Base-by-base conservation (phyloP, 2,113 vertebrate species). In the Mustela lutreola region DNA sequence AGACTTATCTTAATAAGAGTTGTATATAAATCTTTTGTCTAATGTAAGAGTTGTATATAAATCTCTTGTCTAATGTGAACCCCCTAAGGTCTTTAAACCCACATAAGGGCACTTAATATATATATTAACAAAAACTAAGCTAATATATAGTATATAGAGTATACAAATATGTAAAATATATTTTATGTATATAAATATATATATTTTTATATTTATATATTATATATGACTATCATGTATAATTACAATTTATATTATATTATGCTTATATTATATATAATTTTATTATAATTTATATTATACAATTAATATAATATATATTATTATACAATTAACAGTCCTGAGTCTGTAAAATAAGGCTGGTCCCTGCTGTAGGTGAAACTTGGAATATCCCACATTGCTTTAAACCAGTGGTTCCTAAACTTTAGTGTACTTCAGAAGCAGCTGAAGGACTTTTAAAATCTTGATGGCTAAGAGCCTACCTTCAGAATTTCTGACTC, bases 401-500 rank as follows among this genome's bases (percentile, higher is more conserved):
- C 11, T 39, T 14, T 88, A 75, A 75, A 89, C 9, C 36, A 85
- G 15, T 91, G 33, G 2, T 92, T 88, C 78, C 92, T 26, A 60
- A 91, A 45, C 16, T 50, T 60, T 24, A 50, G 7, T 48, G 62
- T 71, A 7, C n/a, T 80, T 84, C 15, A 48, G 45, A 89, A 94
- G 22, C 10, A 81, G 10, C 53, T 75, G 26, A 19, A 94, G 19
- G 22, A 42, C n/a, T 70, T 94, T 7, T 24, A 78, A 96, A 91
- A 88, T 1, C 45, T 53, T 79, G 22, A 91, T 36, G 67, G 28
- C 33, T 92, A 71, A 48, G 1, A 2, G n/a, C 39, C 39, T 53
- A 39, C 22, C 22, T 90, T 79, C 86, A 92, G 39, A 58, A 93
- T 93, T 58, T 91, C 58, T 31, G 22, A 63, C 84, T 88, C n/a